Base-by-base conservation (phyloP, 2,797 vertebrate species). In the Sebastes kiyomatsui region DNA sequence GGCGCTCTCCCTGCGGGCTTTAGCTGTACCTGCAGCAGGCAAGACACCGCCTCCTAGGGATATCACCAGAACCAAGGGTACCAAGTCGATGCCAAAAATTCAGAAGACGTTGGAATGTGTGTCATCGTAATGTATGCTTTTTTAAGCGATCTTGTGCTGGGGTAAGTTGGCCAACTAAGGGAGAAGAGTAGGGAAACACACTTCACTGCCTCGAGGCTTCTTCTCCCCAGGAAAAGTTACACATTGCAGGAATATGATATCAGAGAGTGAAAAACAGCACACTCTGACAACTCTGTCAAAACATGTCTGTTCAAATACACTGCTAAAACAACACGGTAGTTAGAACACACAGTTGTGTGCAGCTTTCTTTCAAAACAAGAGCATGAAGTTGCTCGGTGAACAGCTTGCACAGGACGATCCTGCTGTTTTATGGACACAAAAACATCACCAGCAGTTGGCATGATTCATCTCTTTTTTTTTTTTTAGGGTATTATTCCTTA, bases 241-340 rank as follows among this genome's bases (percentile, higher is more conserved):
- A 60, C 28, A 55, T 64, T 75, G 60, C 52, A 74, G 42, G 22
- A 81, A 83, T 80, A 22, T 56, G 3, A 70, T 75, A 55, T 60
- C 38, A 76, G 23, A 75, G 8, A 27, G 2, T 12, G 64, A 62
- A 77, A 61, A 69, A 42, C 25, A 12, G 35, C 38, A 35, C 62
- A 65, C 72, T 79, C 67, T 77, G 70, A 83, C 71, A 77, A 32
- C 30, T 55, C 33, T 75, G 66, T 84, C 66, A 68, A 76, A 78
- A 79, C 76, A 20, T 27, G 25, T 78, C 59, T 65, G 22, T 79
- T 72, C 22, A 75, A 72, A 77, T 25, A 25, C 32, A 64, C 22
- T 28, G 27, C 55, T 61, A 33, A 55, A 79, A 42, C 32, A 65
- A 61, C 23, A 72, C 14, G 3, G 16, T 32, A 46, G 38, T 30